phyloP scores from a whole-genome alignment of 2,113 vertebrate genomes.

The Paraplagusia blochii region DNA sequence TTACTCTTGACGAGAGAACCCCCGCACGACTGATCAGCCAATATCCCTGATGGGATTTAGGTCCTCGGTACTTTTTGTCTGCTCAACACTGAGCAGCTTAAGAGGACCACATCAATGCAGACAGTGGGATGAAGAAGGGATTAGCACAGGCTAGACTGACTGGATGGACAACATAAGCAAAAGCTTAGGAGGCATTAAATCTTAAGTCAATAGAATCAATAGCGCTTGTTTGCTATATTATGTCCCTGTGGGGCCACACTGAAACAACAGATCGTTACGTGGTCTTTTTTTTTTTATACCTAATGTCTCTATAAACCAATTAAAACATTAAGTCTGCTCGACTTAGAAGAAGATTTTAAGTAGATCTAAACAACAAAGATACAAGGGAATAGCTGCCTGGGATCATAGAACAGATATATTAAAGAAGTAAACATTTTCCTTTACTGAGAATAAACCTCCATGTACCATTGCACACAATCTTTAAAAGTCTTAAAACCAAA shows the following conservation, averaged over 20 bases:
- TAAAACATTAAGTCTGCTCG: too few relatives aligned
- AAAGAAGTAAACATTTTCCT: not conserved
- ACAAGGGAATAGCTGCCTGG: conserved; percentile 10
- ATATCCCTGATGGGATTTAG: conserved; percentile 16
- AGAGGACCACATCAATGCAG: conserved; percentile 53
- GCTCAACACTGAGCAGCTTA: conserved; percentile 56
- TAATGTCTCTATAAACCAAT: too few relatives aligned
- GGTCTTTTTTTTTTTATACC: not conserved
- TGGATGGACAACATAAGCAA: conserved; percentile 52
- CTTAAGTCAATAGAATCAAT: conserved; percentile 52
- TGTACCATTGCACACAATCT: conserved; percentile 35
- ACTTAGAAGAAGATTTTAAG: too few relatives aligned
- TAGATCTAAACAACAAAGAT: too few relatives aligned
- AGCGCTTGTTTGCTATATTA: conserved; percentile 9
- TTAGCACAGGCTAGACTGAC: conserved; percentile 57
- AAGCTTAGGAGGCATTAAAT: conserved; percentile 55
- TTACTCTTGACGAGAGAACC: too few relatives aligned
- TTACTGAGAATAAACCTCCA: conserved; percentile 16
- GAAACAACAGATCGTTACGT: conserved; percentile 1
- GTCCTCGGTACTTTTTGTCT: not conserved
- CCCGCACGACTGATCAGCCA: too few relatives aligned
- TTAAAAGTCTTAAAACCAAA: conserved; percentile 42
- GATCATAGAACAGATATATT: conserved; percentile 28
- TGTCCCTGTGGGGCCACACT: conserved; percentile 25
- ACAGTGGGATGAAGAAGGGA: conserved; percentile 65